A percentile compares a stretch with the other conserved stretches of the same genome.
Evolutionary conservation across 35 echinoderm and acorn worm species (phyloP).

Genomic region (Acanthaster planci): DNA sequence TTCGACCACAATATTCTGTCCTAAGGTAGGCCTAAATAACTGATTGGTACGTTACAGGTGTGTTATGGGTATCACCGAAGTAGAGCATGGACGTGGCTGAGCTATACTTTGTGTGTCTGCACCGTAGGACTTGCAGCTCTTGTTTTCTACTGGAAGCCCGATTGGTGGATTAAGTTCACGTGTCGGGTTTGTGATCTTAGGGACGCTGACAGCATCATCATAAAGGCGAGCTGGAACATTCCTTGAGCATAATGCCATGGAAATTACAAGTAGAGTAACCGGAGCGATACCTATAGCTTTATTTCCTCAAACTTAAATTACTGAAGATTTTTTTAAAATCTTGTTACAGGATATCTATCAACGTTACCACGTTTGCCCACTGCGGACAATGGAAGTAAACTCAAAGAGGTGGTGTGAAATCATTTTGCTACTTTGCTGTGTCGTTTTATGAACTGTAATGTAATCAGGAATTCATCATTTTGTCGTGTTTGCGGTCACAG

Average conservation of each 20-base stretch:
- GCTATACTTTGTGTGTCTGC: slow-evolving; percentile 47
- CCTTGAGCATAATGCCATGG: no score
- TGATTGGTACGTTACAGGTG: slow-evolving; percentile 3
- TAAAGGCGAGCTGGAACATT: slow-evolving; percentile 45
- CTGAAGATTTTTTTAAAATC: no score
- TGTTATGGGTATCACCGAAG: slow-evolving; percentile 52
- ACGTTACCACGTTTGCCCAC: neutral
- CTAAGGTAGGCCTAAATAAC: no score
- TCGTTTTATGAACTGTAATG: no score
- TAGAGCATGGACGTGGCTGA: slow-evolving; percentile 13
- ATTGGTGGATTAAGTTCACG: slow-evolving; percentile 69
- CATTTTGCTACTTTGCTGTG: no score
- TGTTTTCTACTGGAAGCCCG: slow-evolving; percentile 78
- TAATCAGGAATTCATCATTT: no score
- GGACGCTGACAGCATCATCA: slow-evolving; percentile 51
- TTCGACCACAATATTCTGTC: no score
- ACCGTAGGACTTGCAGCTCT: slow-evolving; percentile 58
- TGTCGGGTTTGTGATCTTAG: slow-evolving; percentile 20
- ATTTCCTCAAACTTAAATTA: no score
- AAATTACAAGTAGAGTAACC: no score
- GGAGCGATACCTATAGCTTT: no score
- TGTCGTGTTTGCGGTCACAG: no score
- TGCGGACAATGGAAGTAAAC: neutral
- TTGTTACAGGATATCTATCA: neutral
- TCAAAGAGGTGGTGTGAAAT: neutral